Evolutionary conservation across 2,888 invertebrate species (phyloP).

Genomic region (Augochlorella aurata): DNA sequence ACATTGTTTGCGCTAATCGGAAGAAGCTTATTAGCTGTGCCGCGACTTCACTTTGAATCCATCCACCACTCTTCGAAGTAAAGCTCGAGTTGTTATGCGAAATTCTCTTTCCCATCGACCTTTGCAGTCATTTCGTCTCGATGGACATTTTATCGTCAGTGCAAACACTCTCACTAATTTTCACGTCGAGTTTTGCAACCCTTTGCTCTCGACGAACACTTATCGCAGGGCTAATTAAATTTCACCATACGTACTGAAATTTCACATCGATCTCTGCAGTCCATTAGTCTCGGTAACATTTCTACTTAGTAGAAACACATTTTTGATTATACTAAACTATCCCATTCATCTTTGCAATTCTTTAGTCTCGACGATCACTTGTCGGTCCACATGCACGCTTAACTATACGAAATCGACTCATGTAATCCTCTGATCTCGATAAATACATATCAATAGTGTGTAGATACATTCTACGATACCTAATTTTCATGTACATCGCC

Average conservation of each 20-base stretch:
- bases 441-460: neutral
- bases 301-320: neutral
- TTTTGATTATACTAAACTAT: neutral
- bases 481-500: too few species aligned
- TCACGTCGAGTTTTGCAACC: neutral
- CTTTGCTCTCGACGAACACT: neutral
- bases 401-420: neutral
- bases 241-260: neutral
- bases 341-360: neutral
- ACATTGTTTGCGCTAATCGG: neutral
- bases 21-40: neutral
- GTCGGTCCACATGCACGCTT: neutral
- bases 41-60: neutral
- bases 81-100: conserved; percentile 7
- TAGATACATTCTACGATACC: neutral
- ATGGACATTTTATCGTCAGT: neutral
- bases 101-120: neutral
- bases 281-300: neutral
- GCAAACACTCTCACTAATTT: neutral
- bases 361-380: neutral
- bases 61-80: neutral
- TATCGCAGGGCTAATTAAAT: neutral
- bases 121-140: neutral
- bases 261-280: neutral
- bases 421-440: neutral